phyloP scores from a whole-genome alignment of 2,888 invertebrate species.

The Ophion obscuratus region DNA sequence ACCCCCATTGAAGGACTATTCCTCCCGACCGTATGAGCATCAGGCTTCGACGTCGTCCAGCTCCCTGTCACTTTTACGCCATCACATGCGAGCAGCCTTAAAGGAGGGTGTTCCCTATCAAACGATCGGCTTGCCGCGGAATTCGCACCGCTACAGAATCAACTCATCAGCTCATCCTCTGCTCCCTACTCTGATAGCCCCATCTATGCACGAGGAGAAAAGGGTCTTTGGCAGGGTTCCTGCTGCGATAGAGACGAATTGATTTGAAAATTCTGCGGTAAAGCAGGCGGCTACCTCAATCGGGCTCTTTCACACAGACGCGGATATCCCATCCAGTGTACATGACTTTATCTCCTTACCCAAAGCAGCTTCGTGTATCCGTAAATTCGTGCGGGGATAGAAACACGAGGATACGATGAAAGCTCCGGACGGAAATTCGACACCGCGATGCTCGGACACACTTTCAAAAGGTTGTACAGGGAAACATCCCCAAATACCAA shows the following conservation, averaged over 20 bases:
- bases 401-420: conserved; percentile 12
- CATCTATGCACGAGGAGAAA: conserved; percentile 62
- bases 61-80: conserved; percentile 34
- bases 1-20: conserved; percentile 73
- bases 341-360: conserved; percentile 40
- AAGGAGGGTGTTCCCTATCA: conserved; percentile 80
- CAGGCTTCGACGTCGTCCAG: conserved; percentile 73
- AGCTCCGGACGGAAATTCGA: conserved; percentile 35
- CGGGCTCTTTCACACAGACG: conserved; percentile 56
- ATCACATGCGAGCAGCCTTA: conserved; percentile 54
- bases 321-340: conserved; percentile 30
- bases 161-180: conserved; percentile 59
- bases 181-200: conserved; percentile 49
- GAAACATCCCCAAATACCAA: conserved; percentile 24
- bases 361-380: conserved; percentile 15
- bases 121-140: conserved; percentile 78
- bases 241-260: conserved; percentile 77
- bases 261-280: conserved; percentile 80
- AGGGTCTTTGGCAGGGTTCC: conserved; percentile 60
- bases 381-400: conserved; percentile 23
- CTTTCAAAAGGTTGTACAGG: conserved; percentile 37
- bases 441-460: conserved; percentile 48
- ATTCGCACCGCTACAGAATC: conserved; percentile 66
- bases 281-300: conserved; percentile 69
- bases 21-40: conserved; percentile 59